Conservation (phyloP, 2,888 invertebrate genomes). For the Agrochola lychnidis region DNA sequence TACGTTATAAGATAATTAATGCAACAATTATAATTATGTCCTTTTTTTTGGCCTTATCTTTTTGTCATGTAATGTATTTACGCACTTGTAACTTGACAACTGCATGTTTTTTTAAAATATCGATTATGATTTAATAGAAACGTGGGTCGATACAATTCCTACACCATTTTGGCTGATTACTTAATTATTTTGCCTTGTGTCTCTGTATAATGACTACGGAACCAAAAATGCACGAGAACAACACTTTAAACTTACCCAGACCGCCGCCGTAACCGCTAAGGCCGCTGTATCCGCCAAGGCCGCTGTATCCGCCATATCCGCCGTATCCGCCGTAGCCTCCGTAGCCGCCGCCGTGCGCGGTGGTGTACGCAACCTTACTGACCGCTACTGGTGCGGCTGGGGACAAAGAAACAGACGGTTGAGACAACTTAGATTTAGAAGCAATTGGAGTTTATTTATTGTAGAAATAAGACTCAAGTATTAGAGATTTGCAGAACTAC, state of each 20-base stretch:
- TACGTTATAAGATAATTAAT: slow-evolving; percentile 18
- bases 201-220: background rate
- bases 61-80: background rate
- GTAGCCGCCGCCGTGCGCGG: slow-evolving; percentile 71
- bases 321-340: slow-evolving; percentile 66
- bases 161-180: too few species aligned
- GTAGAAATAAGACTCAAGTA: background rate
- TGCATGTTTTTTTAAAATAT: too few species aligned
- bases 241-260: slow-evolving; percentile 63
- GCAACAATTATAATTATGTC: slow-evolving; percentile 5
- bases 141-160: too few species aligned
- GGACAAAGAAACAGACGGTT: slow-evolving; percentile 25
- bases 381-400: slow-evolving; percentile 76
- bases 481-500: background rate
- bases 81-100: too few species aligned
- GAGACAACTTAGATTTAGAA: background rate
- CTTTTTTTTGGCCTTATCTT: background rate
- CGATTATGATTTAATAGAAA: background rate
- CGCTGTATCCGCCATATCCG: slow-evolving; percentile 71
- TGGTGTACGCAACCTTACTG: slow-evolving; percentile 81
- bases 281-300: slow-evolving; percentile 69
- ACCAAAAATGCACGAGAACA: background rate
- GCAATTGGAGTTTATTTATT: too few species aligned
- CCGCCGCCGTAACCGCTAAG: slow-evolving; percentile 74
- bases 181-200: too few species aligned